Evolutionary conservation across 2,888 invertebrate genomes (phyloP), one percentile per base, ranked within the genome.

Genomic region (Diogma glabrata): DNA sequence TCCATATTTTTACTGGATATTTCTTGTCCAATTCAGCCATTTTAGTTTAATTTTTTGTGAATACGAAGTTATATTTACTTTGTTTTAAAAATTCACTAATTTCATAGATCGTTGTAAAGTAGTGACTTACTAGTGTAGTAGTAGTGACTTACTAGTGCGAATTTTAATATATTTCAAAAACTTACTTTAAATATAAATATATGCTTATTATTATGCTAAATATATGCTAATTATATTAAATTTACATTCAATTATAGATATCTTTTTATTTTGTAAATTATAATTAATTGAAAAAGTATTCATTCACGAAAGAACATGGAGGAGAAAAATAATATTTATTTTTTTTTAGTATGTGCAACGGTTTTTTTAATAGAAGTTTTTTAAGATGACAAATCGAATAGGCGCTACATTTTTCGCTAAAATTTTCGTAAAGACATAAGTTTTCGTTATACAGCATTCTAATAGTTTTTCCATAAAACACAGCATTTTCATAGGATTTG

Each of bases 391-490:
- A 38, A 38, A 38, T 38, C 4, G 38, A 38, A 38, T 38, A 38
- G 38, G 38, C 17, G 38, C 38, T 20, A 17, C 4, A 4, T 3
- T 8, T 17, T 17, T 38, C 38, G 20, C 19, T 38, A 7, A 38
- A 17, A 38, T n/a, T 38, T 38, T 38, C 38, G 38, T 17, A 38
- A 17, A 38, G 4, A 38, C 5, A 9, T 17, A 38, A 38, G 4
- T 38, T 38, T 10, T 38, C 38, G 8, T 38, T 38, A 17, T 38
- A 38, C 36, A 33, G 14, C 33, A 33, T 33, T 33, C 12, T 33
- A 33, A 33, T 7, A 33, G 33, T 33, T 33, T 33, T 33, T 33
- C 33, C 33, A 33, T 33, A 33, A 33, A 33, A 33, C 33, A 33
- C 5, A 33, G 12, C 33, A 7, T 33, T 10, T 33, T 33, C n/a